Evolutionary conservation across 2,113 vertebrate genomes (phyloP).

Genomic region (Gyps fulvus): DNA sequence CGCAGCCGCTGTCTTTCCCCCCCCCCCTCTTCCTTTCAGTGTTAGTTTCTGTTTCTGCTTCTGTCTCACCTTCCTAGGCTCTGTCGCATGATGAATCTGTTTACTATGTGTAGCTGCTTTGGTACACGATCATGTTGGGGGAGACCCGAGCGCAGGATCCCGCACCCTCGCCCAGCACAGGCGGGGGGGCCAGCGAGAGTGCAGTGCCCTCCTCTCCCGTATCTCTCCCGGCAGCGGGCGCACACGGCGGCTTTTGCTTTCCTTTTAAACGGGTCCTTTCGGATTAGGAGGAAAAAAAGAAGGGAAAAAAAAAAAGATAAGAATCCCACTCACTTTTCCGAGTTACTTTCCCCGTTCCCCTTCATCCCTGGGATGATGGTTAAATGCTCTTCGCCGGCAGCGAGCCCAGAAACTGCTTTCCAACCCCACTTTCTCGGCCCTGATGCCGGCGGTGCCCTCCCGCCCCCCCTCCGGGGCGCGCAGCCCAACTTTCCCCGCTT

Average conservation of each 20-base stretch:
- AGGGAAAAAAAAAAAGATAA: neutral
- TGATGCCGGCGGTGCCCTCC: neutral
- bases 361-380: neutral
- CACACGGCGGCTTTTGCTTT: neutral
- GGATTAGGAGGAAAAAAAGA: neutral
- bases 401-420: neutral
- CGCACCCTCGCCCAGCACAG: neutral
- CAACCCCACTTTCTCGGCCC: neutral
- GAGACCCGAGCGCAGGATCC: neutral
- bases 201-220: neutral
- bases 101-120: neutral
- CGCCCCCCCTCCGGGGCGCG: neutral
- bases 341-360: conserved; percentile 14
- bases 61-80: neutral
- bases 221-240: neutral
- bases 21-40: neutral
- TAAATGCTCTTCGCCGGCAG: neutral
- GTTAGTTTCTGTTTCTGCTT: conserved; percentile 12
- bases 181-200: neutral
- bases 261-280: neutral
- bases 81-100: neutral
- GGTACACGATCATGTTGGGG: neutral
- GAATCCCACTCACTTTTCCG: conserved; percentile 1
- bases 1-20: neutral
- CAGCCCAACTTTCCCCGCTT: neutral